Conservation (phyloP, 2,113 vertebrate species). For the Turnix velox region DNA sequence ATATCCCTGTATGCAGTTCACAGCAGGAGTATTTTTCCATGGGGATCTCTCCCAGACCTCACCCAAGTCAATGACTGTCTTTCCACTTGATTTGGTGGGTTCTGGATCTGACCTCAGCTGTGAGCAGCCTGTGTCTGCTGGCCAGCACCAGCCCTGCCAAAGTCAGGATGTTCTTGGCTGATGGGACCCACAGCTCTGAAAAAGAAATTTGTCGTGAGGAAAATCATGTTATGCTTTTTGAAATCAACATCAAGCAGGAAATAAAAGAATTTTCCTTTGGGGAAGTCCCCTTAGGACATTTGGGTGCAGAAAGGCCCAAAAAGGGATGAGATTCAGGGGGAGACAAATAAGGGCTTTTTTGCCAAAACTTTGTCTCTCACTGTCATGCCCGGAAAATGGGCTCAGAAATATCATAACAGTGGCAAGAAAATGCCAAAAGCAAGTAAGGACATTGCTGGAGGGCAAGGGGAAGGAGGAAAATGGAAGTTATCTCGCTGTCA, state of each 20-base stretch:
- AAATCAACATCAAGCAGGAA: neutral
- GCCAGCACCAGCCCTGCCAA: neutral
- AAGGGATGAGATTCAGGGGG: neutral
- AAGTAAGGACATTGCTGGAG: neutral
- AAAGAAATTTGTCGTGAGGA: neutral
- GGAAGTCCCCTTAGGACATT: neutral
- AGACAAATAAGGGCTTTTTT: neutral
- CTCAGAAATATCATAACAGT: neutral
- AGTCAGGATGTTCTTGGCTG: neutral
- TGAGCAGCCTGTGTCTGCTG: fast-evolving
- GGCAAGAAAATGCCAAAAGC: neutral
- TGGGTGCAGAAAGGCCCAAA: neutral
- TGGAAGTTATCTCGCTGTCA: neutral
- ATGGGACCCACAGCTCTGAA: neutral
- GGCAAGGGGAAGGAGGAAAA: neutral
- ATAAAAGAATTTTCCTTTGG: neutral
- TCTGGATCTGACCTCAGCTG: neutral
- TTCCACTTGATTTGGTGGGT: neutral
- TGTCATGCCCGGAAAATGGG: neutral
- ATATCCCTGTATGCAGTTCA: neutral
- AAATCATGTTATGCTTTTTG: neutral
- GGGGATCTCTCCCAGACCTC: neutral
- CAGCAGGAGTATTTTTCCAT: neutral
- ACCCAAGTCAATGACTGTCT: neutral
- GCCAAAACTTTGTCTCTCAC: neutral